Evolutionary conservation across 2,888 invertebrate genomes (phyloP).

Genomic region (Eupithecia subfuscata): DNA sequence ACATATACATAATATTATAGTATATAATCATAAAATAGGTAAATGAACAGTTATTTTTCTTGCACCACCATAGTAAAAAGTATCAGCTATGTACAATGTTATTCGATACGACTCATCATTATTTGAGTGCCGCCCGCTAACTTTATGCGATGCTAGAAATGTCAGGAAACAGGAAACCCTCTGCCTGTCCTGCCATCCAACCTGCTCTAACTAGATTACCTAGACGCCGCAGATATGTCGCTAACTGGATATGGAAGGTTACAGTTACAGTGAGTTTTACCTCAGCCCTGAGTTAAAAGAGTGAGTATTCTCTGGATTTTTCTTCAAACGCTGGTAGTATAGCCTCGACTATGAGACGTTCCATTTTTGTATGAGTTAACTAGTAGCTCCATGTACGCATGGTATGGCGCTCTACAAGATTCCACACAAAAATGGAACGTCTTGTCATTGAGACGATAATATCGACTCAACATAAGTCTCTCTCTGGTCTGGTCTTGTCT

Average conservation of each 20-base stretch:
- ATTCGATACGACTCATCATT: neutral
- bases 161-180: conserved; percentile 60
- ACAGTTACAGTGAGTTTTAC: neutral
- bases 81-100: neutral
- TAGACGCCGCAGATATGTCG: conserved; percentile 39
- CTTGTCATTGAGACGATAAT: too few relatives aligned
- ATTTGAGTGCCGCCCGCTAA: neutral
- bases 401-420: neutral
- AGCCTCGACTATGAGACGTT: neutral
- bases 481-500: too few relatives aligned
- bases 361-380: neutral
- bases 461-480: too few relatives aligned
- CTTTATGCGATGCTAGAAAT: conserved; percentile 54
- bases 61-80: neutral
- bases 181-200: conserved; percentile 61
- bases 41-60: too few relatives aligned
- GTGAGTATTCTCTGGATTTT: neutral
- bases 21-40: too few relatives aligned
- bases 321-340: neutral
- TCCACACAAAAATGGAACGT: too few relatives aligned
- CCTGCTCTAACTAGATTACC: conserved; percentile 67
- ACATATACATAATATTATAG: too few relatives aligned
- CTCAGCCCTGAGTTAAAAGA: too few relatives aligned
- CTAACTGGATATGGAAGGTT: conserved; percentile 46
- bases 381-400: neutral